phyloP scores from a whole-genome alignment of 2,888 invertebrate genomes.

The Athalia cordata region DNA sequence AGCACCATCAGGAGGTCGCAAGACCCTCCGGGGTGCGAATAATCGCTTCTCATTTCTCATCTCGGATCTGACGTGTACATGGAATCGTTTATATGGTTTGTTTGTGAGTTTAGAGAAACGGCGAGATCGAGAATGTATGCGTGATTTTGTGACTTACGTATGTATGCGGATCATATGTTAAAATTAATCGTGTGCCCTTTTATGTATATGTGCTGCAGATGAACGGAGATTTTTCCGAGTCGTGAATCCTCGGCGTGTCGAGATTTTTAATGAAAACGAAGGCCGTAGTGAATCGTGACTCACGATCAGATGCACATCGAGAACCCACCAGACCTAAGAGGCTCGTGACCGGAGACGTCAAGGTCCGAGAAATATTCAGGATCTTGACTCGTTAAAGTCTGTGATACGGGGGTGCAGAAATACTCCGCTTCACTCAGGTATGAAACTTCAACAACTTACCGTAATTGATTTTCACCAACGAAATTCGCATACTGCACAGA shows the following conservation, averaged over 20 bases:
- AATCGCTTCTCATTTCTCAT: constrained; percentile 21
- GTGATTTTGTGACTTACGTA: neutral
- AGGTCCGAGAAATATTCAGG: constrained; percentile 29
- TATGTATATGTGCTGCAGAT: constrained; percentile 26
- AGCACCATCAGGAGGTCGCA: neutral
- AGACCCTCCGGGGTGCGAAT: neutral
- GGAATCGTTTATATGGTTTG: constrained; percentile 1
- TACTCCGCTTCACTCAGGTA: neutral
- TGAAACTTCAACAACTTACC: neutral
- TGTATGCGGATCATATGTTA: neutral
- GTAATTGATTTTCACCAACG: neutral
- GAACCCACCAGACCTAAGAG: constrained; percentile 28
- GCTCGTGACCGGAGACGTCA: constrained; percentile 36
- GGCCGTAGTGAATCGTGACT: constrained; percentile 22
- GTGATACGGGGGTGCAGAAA: neutral
- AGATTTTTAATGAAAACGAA: constrained; percentile 36
- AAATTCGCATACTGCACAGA: too few species aligned
- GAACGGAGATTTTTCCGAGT: constrained; percentile 25
- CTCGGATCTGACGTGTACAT: constrained; percentile 3
- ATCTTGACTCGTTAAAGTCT: constrained; percentile 31
- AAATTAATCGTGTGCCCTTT: neutral
- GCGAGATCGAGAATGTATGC: neutral
- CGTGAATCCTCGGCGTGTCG: constrained; percentile 30
- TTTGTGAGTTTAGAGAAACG: neutral
- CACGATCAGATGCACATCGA: constrained; percentile 37